Evolutionary conservation across 1,140 invertebrate genomes (phyloP).

Genomic region (Heterodera schachtii): DNA sequence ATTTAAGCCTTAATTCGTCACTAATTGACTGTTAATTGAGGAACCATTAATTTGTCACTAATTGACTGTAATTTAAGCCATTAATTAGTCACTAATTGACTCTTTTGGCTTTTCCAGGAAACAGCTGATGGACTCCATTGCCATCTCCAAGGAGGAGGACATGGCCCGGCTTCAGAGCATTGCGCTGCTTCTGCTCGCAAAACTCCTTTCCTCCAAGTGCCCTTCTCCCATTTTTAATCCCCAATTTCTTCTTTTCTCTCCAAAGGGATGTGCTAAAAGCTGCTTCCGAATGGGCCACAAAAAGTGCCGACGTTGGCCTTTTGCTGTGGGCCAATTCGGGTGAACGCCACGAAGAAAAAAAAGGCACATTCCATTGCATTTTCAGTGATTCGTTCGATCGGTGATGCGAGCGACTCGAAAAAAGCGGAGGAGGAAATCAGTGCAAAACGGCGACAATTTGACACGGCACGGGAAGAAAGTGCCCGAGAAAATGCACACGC

Average conservation of each 20-base stretch:
- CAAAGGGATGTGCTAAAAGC: conserved; percentile 39
- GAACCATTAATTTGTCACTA: not conserved
- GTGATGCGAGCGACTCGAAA: conserved; percentile 7
- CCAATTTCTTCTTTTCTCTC: not conserved
- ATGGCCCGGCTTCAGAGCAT: conserved; percentile 41
- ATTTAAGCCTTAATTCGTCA: no score
- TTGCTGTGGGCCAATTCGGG: conserved; percentile 41
- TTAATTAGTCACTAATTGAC: no score
- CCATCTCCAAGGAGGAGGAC: conserved; percentile 43
- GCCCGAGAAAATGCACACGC: not conserved
- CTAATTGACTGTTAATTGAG: not conserved
- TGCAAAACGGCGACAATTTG: conserved; percentile 15
- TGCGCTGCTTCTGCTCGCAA: conserved; percentile 39
- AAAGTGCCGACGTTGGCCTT: conserved; percentile 34
- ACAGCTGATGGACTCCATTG: conserved; percentile 39
- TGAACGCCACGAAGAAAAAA: not conserved
- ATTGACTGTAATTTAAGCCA: no score
- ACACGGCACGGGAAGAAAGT: not conserved
- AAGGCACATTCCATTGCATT: not conserved
- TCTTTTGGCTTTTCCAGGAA: conserved; percentile 25
- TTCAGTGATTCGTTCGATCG: conserved; percentile 18
- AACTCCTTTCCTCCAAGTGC: conserved; percentile 29
- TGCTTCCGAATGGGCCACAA: conserved; percentile 38
- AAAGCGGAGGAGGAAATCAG: not conserved
- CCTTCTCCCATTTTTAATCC: no score